Evolutionary conservation across 2,888 invertebrate genomes (phyloP).

Genomic region (Aspidiotus rigidus): DNA sequence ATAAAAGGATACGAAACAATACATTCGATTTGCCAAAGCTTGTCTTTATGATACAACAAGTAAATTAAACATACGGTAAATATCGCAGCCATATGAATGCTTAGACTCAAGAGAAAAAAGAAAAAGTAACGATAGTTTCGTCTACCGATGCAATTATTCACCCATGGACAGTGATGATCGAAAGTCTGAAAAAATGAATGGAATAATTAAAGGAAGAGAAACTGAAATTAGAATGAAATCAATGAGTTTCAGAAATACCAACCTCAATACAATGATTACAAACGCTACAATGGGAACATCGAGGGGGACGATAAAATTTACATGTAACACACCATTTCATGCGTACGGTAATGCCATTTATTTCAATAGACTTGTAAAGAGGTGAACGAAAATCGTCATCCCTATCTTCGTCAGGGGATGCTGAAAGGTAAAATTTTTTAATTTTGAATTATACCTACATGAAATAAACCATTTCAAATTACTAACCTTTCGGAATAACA

Average conservation of each 20-base stretch:
- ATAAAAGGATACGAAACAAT: slow-evolving; percentile 42
- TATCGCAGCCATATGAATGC: slow-evolving; percentile 95
- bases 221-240: slow-evolving; percentile 3
- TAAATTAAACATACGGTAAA: slow-evolving; percentile 87
- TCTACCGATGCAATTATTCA: slow-evolving; percentile 93
- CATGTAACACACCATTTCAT: slow-evolving; percentile 99
- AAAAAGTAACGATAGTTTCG: slow-evolving; percentile 98
- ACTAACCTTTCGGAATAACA: slow-evolving; percentile 87
- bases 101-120: slow-evolving; percentile 91
- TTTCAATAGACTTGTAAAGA: slow-evolving; percentile 93
- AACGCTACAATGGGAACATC: slow-evolving; percentile 98
- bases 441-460: neutral
- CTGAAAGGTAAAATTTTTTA: slow-evolving; percentile 47
- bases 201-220: slow-evolving; percentile 22
- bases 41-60: slow-evolving; percentile 75
- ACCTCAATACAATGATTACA: slow-evolving; percentile 98
- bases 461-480: slow-evolving; percentile 8
- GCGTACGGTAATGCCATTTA: slow-evolving; percentile 94
- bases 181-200: slow-evolving; percentile 69
- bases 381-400: slow-evolving; percentile 96
- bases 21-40: slow-evolving; percentile 61
- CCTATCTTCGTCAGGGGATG: slow-evolving; percentile 90
- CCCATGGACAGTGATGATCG: slow-evolving; percentile 99
- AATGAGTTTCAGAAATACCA: slow-evolving; percentile 39
- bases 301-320: slow-evolving; percentile 97